These are phyloP conservation scores for Maconellicoccus hirsutus DNA, from an alignment of 1,140 invertebrate species.

Conservation along the genomic window DNA sequence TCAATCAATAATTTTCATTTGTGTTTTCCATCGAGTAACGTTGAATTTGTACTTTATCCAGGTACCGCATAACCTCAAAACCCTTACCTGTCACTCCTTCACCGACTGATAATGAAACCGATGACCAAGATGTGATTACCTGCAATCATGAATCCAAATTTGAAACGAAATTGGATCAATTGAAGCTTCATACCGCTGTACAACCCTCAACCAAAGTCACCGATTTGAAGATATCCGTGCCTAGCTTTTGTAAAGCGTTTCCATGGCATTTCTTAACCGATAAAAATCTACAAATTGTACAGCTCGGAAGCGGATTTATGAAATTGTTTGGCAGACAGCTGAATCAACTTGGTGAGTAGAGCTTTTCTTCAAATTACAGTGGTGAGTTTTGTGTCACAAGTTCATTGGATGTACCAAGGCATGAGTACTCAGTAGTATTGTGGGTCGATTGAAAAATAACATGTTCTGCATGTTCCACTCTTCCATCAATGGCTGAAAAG, in stretches of 20 bases:
- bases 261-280: constrained; percentile 87
- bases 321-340: constrained; percentile 61
- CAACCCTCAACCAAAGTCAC: constrained; percentile 46
- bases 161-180: neutral
- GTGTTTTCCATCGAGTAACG: no score
- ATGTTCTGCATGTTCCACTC: no score
- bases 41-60: neutral
- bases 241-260: constrained; percentile 78
- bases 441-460: no score
- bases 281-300: constrained; percentile 63
- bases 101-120: neutral
- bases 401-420: no score
- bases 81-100: neutral
- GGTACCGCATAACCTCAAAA: neutral
- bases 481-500: no score
- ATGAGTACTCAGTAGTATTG: no score
- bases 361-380: no score
- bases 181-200: constrained; percentile 27
- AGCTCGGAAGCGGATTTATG: constrained; percentile 75
- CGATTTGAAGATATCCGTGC: constrained; percentile 60
- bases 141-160: neutral
- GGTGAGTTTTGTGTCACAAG: no score
- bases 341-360: constrained; percentile 40
- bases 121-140: neutral
- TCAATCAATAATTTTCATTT: neutral